These are phyloP conservation scores for Orius laevigatus DNA, from an alignment of 1,140 invertebrate species.

Conservation along the genomic window DNA sequence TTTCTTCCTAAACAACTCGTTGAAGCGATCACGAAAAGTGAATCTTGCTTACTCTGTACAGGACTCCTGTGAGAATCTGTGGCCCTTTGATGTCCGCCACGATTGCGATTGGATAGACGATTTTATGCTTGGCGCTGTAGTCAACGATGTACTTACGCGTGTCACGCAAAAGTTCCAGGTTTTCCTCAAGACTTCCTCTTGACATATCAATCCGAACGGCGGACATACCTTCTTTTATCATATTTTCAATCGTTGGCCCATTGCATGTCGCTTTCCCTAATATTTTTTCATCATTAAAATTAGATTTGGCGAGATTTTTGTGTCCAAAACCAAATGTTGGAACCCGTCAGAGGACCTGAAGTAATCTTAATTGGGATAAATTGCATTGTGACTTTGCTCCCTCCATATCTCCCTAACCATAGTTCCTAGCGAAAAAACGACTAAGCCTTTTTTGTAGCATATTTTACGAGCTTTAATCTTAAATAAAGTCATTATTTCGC, in stretches of 20 bases:
- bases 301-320: not conserved
- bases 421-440: not conserved
- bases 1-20: conserved; percentile 8
- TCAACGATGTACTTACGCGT: conserved; percentile 1
- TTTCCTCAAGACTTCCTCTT: not conserved
- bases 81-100: conserved; percentile 12
- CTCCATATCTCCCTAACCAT: no score
- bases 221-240: conserved; percentile 13
- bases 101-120: conserved; percentile 10
- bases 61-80: conserved; percentile 13
- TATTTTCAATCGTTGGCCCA: conserved; percentile 6
- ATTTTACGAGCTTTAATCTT: no score
- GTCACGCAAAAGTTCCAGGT: not conserved
- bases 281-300: not conserved
- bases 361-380: no score
- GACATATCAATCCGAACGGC: conserved; percentile 13
- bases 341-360: no score
- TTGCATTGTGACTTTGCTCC: no score
- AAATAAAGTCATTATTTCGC: no score
- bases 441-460: no score
- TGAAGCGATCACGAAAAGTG: not conserved
- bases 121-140: not conserved
- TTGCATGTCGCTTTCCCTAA: conserved; percentile 3
- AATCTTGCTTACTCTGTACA: conserved; percentile 8
- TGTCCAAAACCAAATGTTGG: not conserved